These are phyloP conservation scores for Trichopria drosophilae DNA, from an alignment of 2,888 invertebrate genomes.

Conservation along the genomic window DNA sequence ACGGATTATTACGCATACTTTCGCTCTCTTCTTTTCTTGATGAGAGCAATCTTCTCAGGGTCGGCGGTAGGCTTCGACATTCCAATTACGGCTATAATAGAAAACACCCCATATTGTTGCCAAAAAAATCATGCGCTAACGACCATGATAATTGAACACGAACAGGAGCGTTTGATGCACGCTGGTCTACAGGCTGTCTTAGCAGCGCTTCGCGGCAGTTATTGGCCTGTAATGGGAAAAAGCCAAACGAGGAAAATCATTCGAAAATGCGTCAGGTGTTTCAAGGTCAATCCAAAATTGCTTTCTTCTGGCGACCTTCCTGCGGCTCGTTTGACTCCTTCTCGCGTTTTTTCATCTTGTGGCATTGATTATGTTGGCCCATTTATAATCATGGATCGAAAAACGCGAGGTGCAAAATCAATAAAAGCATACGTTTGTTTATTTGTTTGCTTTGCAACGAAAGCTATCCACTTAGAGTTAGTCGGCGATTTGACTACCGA, in stretches of 20 bases:
- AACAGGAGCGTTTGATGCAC: neutral
- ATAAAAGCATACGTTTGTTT: conserved; percentile 9
- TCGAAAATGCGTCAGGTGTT: neutral
- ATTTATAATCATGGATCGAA: neutral
- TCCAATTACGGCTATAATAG: neutral
- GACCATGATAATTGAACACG: neutral
- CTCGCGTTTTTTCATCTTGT: neutral
- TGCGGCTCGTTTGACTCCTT: neutral
- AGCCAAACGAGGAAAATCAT: neutral
- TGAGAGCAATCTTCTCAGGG: neutral
- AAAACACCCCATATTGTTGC: neutral
- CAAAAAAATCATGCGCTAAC: neutral
- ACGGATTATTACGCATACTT: neutral
- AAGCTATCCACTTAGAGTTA: conserved; percentile 38
- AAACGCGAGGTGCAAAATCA: neutral
- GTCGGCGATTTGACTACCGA: conserved; percentile 31
- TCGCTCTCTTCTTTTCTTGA: neutral
- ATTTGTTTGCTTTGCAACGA: conserved; percentile 37
- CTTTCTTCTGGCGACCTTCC: neutral
- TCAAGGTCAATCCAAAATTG: neutral
- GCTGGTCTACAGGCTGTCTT: neutral
- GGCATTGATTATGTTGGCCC: neutral
- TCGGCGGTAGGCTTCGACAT: neutral
- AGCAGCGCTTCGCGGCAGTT: neutral
- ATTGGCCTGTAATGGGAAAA: neutral